Percentiles rank a stretch among this genome's conserved stretches.
Conservation (phyloP, 2,797 vertebrate species). For the Micropoecilia bifurca region DNA sequence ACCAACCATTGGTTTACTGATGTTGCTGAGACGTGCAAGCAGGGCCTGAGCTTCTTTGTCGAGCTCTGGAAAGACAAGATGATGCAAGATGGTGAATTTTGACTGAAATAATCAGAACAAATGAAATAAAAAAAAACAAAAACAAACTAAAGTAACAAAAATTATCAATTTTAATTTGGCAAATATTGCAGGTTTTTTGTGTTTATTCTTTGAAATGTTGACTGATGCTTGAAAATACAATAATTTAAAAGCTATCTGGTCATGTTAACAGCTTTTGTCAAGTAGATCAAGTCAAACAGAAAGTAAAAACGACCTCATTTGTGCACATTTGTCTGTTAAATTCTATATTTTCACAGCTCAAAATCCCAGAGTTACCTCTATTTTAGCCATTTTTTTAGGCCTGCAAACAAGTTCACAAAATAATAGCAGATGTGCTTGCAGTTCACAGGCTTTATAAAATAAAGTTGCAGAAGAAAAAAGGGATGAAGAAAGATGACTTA, state of each 20-base stretch:
- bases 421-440: not conserved
- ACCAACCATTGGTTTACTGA: constrained; percentile 91
- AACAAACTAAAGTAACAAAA: not conserved
- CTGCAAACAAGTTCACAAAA: not conserved
- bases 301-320: not conserved
- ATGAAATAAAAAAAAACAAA: not conserved
- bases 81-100: not conserved
- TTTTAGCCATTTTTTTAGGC: not conserved
- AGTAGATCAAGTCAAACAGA: not conserved
- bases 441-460: not conserved
- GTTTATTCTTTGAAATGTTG: not conserved
- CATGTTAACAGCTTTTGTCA: not conserved
- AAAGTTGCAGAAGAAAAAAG: not conserved
- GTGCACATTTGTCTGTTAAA: not conserved
- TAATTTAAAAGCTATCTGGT: not conserved
- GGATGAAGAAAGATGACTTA: not conserved
- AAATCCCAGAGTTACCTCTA: not conserved
- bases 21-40: constrained; percentile 86
- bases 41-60: constrained; percentile 90
- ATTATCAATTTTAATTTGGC: not conserved
- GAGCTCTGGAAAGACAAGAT: constrained; percentile 81
- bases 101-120: not conserved
- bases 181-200: not conserved
- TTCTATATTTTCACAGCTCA: not conserved
- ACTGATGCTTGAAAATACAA: not conserved